Percentiles rank a stretch among this genome's conserved stretches.
These are phyloP conservation scores for Hyposoter didymator DNA, from an alignment of 2,888 invertebrate genomes.

Conservation along the genomic window DNA sequence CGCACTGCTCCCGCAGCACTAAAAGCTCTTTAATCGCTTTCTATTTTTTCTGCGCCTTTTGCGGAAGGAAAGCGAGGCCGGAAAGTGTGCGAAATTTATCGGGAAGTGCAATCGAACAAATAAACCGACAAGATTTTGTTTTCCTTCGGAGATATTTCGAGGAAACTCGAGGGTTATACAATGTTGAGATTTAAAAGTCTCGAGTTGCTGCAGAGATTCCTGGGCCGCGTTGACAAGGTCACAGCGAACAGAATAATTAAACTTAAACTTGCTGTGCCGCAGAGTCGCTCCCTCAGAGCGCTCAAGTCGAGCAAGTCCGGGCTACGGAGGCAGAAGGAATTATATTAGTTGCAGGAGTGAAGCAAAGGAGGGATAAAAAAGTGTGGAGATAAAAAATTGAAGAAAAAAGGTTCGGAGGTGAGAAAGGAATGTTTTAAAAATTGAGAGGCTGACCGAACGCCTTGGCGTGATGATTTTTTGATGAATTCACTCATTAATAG, in stretches of 20 bases:
- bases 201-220: constrained; percentile 2
- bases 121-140: not conserved
- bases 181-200: too few species aligned
- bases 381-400: not conserved
- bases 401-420: not conserved
- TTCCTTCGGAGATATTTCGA: not conserved
- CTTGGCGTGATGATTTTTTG: constrained; percentile 78
- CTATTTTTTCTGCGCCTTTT: not conserved
- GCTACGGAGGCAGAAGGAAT: constrained; percentile 17
- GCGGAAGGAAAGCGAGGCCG: not conserved
- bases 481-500: constrained; percentile 77
- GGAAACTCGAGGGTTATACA: not conserved
- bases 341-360: not conserved
- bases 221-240: constrained; percentile 37
- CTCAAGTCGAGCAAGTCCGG: constrained; percentile 34
- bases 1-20: not conserved
- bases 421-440: constrained; percentile 29
- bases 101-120: not conserved
- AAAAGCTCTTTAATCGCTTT: constrained; percentile 44
- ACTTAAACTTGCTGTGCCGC: constrained; percentile 46
- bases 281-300: constrained; percentile 5
- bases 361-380: constrained; percentile 2
- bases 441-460: constrained; percentile 12
- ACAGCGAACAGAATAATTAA: constrained; percentile 67
- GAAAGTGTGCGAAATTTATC: not conserved